phyloP scores from a whole-genome alignment of 1,140 invertebrate genomes.

The Melitaea cinxia region DNA sequence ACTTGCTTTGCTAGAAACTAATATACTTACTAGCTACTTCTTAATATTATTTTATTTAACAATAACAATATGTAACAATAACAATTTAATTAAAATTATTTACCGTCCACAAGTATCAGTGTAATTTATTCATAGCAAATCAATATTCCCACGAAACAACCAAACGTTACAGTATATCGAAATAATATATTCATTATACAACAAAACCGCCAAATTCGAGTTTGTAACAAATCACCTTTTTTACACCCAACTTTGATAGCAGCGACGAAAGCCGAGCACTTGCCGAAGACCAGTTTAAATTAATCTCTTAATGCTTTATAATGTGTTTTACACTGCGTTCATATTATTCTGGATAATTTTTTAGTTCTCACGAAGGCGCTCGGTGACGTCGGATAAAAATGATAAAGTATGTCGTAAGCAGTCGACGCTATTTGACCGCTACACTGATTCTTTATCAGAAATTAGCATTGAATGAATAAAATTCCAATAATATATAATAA shows the following conservation, averaged over 20 bases:
- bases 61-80: neutral
- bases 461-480: constrained; percentile 11
- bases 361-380: constrained; percentile 31
- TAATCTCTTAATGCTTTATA: constrained; percentile 8
- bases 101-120: neutral
- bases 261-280: constrained; percentile 21
- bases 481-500: neutral
- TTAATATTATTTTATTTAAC: neutral
- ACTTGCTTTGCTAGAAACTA: too few species aligned
- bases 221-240: constrained; percentile 37
- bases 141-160: constrained; percentile 65
- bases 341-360: constrained; percentile 16
- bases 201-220: constrained; percentile 49
- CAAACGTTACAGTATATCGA: constrained; percentile 52
- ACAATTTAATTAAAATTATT: too few species aligned
- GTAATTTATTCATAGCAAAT: constrained; percentile 15
- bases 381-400: constrained; percentile 22
- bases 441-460: constrained; percentile 7
- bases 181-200: constrained; percentile 62
- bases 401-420: constrained; percentile 21
- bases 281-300: constrained; percentile 5
- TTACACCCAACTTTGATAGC: constrained; percentile 26
- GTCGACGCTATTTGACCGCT: constrained; percentile 2
- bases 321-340: neutral
- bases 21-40: neutral